Base-by-base conservation (phyloP, 1,140 invertebrate genomes). In the Drosophila ficusphila region DNA sequence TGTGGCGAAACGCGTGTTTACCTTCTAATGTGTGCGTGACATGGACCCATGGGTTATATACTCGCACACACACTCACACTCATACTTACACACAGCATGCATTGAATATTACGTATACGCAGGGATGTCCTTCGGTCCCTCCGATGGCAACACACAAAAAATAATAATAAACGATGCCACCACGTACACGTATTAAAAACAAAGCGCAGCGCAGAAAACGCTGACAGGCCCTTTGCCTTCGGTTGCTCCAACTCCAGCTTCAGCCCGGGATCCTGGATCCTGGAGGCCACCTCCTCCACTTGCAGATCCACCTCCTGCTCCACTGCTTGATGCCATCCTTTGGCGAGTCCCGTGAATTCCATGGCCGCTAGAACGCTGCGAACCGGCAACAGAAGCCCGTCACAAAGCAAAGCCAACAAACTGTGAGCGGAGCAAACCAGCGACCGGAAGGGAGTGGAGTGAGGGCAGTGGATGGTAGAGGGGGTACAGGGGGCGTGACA, bases 101-200 rank as follows among this genome's bases (percentile, higher is more conserved):
- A 69, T 51, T 46, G 46, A 29, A 54, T 41, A 57, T 85, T 79
- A 83, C 81, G 79, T 76, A 85, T 73, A 79, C 79, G 71, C 79
- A 79, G 48, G 39, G 70, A 31, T 46, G 74, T 69, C 53, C 65
- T 71, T 54, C 65, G 41, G 27, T 42, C 38, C 53, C 33, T 41
- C 8, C 39, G 39, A 21, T 44, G 33, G 41, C 52, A 34, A 41
- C 41, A 44, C 57, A 54, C 76, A 79, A 83, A 82, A 82, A 83
- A 81, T 57, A 72, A 71, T 72, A 72, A 85, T 86, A 85, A 86
- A 85, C 74, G 81, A 86, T 85, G 76, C 69, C 81, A 61, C 81
- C 81, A 85, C 81, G 81, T 85, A 85, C 72, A 86, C 54, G 81
- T 86, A 85, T 85, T 85, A 86, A 85, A 86, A 85, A 85, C 81